Percentiles rank a stretch among this genome's conserved stretches.
These are phyloP conservation scores for Mystacornis crossleyi DNA, from an alignment of 2,113 vertebrate species.

Conservation along the genomic window DNA sequence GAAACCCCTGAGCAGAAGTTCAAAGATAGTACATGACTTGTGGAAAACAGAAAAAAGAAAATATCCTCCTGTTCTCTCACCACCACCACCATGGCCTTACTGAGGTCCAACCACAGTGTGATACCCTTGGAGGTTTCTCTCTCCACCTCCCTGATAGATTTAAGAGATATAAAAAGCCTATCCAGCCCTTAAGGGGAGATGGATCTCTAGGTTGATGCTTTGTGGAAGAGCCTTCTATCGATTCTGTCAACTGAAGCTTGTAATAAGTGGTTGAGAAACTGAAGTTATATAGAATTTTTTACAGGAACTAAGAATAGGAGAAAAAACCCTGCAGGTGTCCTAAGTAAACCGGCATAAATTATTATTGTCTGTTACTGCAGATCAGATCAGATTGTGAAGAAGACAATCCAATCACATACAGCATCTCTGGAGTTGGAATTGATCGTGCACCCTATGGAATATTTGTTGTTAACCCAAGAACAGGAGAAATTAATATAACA, in stretches of 20 bases:
- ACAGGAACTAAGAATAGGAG: background rate
- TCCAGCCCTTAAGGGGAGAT: background rate
- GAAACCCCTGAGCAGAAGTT: background rate
- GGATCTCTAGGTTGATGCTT: background rate
- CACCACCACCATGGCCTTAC: background rate
- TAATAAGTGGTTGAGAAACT: background rate
- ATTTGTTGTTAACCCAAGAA: slow-evolving; percentile 76
- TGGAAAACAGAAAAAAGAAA: background rate
- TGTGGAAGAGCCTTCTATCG: background rate
- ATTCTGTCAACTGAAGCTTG: background rate
- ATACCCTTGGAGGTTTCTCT: background rate
- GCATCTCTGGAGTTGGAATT: slow-evolving; percentile 81
- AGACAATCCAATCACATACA: slow-evolving; percentile 75
- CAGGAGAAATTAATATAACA: slow-evolving; percentile 82
- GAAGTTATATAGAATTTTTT: background rate
- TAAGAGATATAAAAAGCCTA: background rate
- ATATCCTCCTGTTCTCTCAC: background rate
- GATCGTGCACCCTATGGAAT: slow-evolving; percentile 68
- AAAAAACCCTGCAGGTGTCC: background rate
- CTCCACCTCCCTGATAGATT: background rate
- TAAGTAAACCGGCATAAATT: background rate
- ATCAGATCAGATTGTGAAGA: slow-evolving; percentile 87
- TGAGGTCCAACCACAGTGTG: background rate
- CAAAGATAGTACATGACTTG: background rate
- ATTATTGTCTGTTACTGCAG: slow-evolving; percentile 65